Evolutionary conservation across 2,888 invertebrate genomes (phyloP).

Genomic region (Octonoba sinensis): DNA sequence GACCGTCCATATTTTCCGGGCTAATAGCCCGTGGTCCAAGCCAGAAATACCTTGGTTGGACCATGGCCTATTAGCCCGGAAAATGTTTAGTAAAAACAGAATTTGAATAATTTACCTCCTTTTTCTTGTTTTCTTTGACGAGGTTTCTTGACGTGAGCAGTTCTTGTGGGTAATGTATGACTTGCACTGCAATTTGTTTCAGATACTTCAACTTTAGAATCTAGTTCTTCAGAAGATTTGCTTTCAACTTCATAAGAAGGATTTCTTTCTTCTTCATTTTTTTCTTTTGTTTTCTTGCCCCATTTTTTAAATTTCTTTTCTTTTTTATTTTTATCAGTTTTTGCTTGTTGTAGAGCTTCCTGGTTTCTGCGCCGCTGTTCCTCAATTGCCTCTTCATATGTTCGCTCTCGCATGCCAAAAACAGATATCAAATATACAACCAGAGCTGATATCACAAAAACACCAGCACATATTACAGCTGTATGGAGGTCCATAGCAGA

Average conservation of each 20-base stretch:
- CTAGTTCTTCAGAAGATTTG: conserved; percentile 75
- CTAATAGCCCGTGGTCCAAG: no score
- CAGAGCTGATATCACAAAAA: conserved; percentile 79
- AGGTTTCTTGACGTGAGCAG: conserved; percentile 17
- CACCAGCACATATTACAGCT: conserved; percentile 78
- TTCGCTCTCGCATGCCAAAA: conserved; percentile 81
- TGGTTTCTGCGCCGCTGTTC: conserved; percentile 75
- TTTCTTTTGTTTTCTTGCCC: conserved; percentile 71
- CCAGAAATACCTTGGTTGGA: no score
- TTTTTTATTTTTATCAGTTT: conserved; percentile 72
- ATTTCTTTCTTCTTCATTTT: conserved; percentile 68
- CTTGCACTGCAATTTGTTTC: conserved; percentile 69
- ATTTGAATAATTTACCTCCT: conserved; percentile 19
- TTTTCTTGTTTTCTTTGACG: conserved; percentile 50
- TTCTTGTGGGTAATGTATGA: conserved; percentile 29
- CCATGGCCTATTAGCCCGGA: no score
- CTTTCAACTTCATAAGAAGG: conserved; percentile 21
- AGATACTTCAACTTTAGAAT: conserved; percentile 78
- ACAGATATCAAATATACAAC: conserved; percentile 81
- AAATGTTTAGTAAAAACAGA: not conserved
- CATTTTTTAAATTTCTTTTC: conserved; percentile 76
- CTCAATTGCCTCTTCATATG: conserved; percentile 84
- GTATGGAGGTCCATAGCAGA: conserved; percentile 81
- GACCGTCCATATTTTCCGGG: no score
- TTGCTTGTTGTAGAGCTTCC: conserved; percentile 54